Base-by-base conservation (phyloP, 1,140 invertebrate genomes). In the Oryctes rhinoceros region DNA sequence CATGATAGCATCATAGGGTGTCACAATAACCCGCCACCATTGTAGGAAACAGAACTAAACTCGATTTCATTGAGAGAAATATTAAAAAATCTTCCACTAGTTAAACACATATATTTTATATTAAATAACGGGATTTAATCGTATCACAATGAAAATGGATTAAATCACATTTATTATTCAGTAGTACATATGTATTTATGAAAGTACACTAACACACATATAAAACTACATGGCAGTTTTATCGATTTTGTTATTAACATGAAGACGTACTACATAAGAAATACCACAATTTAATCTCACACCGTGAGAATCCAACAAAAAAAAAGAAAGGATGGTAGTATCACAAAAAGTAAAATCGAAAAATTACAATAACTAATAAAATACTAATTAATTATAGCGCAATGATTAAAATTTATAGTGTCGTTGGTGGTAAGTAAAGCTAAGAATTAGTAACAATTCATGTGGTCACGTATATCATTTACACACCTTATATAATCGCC, bases 171-270 rank as follows among this genome's bases (percentile, higher is more conserved):
- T 78, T 24, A 48, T 78, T 47, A 78, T 44, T 20, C 9, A 67
- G 49, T 30, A 67, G 13, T 30, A 67, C 30, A 67, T 13, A 35
- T 67, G 18, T 30, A 24, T 30, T 30, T 11, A 67, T 30, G 20
- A 67, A 24, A 18, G 5, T 67, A 20, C 65, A 18, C 65, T 67
- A 67, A 67, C 7, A 67, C 20, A 53, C 49, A 53, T 18, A 67
- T 67, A 78, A 78, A 78, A 78, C 76, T 78, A 78, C 76, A 78
- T 59, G 48, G 76, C 44, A 78, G 76, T 59, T 78, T 78, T 78
- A 30, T 76, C 35, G 35, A 76, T 37, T 39, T 76, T 48, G 44
- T 35, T 44, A 76, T 18, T 76, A 76, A 76, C 44, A 44, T 24
- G 18, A 67, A 71, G 5, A 71, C 20, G 35, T 71, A 30, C 24